Evolutionary conservation across 2,888 invertebrate species (phyloP).

Genomic region (Escarpia spicata): DNA sequence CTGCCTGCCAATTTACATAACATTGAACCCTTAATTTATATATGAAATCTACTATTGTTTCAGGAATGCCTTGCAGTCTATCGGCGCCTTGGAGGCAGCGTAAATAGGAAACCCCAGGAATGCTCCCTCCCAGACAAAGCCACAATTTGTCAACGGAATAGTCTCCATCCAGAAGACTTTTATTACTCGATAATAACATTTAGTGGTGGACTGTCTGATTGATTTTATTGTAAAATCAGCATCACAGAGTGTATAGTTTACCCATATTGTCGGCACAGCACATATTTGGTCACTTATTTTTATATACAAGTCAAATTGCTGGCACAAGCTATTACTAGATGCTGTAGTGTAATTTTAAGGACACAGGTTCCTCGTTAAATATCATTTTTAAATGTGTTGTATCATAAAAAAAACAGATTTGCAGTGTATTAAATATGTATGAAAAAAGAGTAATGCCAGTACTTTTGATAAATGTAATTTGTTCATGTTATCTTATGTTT

Average conservation of each 20-base stretch:
- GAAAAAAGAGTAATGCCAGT: no score
- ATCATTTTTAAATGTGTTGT: no score
- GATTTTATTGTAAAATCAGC: no score
- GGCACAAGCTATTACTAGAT: not conserved
- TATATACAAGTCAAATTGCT: not conserved
- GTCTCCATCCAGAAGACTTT: not conserved
- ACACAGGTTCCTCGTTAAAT: no score
- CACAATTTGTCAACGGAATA: not conserved
- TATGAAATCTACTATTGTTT: not conserved
- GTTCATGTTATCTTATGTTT: no score
- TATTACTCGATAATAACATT: not conserved
- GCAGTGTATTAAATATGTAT: no score
- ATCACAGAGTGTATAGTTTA: no score
- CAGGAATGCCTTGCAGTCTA: conserved; percentile 2
- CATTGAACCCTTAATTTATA: not conserved
- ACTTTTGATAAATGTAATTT: no score
- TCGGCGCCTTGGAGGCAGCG: not conserved
- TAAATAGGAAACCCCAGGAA: not conserved
- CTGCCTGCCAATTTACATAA: no score
- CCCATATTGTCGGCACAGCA: not conserved
- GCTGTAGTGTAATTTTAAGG: not conserved
- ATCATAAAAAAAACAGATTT: no score
- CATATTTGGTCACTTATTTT: not conserved
- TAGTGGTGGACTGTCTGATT: not conserved
- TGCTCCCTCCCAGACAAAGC: not conserved